Percentiles rank a stretch among this genome's conserved stretches.
Evolutionary conservation across 2,113 vertebrate genomes (phyloP).

Genomic region (Proterorhinus semilunaris): DNA sequence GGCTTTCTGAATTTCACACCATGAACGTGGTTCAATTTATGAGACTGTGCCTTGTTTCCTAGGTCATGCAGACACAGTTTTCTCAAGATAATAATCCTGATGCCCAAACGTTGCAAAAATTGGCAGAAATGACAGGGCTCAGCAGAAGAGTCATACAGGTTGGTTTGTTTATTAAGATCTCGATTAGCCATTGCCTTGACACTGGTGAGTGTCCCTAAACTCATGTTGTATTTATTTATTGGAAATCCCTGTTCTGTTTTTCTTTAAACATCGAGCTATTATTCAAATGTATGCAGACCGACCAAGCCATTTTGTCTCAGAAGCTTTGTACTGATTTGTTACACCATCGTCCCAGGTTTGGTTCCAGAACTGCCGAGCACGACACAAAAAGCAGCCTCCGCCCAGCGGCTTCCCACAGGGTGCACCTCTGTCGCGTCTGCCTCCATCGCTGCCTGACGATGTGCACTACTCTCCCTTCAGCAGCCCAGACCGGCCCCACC

Average conservation of each 20-base stretch:
- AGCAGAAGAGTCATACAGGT: slow-evolving; percentile 96
- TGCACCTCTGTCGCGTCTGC: slow-evolving; percentile 81
- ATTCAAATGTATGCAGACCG: too few species aligned
- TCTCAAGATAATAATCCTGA: slow-evolving; percentile 93
- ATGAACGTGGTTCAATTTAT: neutral
- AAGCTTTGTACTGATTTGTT: slow-evolving; percentile 7
- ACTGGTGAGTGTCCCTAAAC: too few species aligned
- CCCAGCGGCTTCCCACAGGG: slow-evolving; percentile 83
- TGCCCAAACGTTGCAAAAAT: slow-evolving; percentile 89
- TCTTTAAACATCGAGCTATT: too few species aligned
- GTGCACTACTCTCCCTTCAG: slow-evolving; percentile 88
- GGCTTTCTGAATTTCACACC: neutral
- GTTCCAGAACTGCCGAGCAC: slow-evolving; percentile 97
- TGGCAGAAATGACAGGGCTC: slow-evolving; percentile 91
- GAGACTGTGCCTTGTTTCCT: neutral
- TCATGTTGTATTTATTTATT: too few species aligned
- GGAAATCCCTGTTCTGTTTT: too few species aligned
- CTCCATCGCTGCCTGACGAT: slow-evolving; percentile 86
- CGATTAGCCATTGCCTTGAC: too few species aligned
- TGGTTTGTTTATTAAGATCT: slow-evolving; percentile 20
- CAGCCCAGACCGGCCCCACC: slow-evolving; percentile 87
- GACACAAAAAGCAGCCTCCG: slow-evolving; percentile 95
- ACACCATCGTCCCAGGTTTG: slow-evolving; percentile 80
- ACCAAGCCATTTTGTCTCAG: too few species aligned
- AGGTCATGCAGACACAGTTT: slow-evolving; percentile 94